Evolutionary conservation across 53 echinoderm and acorn worm genomes (phyloP), one percentile per base, ranked within the genome.

Genomic region (Holothuria leucospilota): DNA sequence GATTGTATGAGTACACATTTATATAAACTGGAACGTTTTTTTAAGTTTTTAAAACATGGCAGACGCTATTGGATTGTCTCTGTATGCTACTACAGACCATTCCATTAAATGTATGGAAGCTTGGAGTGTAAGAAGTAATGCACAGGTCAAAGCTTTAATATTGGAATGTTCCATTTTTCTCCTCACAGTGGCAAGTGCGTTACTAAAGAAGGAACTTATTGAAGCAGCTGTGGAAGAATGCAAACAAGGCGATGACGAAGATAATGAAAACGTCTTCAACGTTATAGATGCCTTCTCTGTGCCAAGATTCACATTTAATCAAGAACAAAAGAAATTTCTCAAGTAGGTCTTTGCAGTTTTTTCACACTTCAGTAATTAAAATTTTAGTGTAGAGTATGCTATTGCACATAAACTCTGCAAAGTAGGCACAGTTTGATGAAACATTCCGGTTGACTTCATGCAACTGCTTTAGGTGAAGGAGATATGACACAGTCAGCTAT

Each of bases 141-240:
- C 34, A 1, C 3, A 34, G 1, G 34, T 34, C 34, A 2, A 1
- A 34, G 34, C 56, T 18, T 56, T 16, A 56, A 16, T 56, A 16
- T 56, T 56, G 1, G 18, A 16, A 15, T 16, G 0, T 56, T 56
- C 16, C 18, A 56, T 56, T 53, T 26, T 29, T 40, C 70, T 20
- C 25, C 18, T 52, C 10, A 14, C 78, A 96, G 96, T 96, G 82
- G 68, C 91, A 64, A 92, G 92, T 84, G 93, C 99, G 18, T 70
- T 95, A 78, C 88, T 95, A 27, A 88, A 88, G 73, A 84, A 91
- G 78, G 87, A 63, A 27, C 89, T 77, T 10, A 89, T 99, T 8
- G 95, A 94, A 68, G 89, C 95, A 39, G 95, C 99, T 12, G 87
- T 99, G 23, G 92, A 95, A 53, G 99, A 99, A 63, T 99, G 99